Conservation (phyloP, 2,888 invertebrate genomes). For the Diarsia mendica region DNA sequence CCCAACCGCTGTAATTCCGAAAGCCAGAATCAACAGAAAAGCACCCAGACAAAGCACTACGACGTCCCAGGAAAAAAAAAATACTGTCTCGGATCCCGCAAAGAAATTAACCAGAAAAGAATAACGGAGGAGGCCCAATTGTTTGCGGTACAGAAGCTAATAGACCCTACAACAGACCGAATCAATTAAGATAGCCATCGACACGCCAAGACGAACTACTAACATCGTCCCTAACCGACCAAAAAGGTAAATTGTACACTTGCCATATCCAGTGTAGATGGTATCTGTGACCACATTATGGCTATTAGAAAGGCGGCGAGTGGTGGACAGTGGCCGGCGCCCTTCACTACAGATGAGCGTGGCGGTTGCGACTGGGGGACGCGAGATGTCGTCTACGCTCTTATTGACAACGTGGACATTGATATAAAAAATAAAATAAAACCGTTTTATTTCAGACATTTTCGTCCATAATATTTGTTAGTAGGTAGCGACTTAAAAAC, state of each 20-base stretch:
- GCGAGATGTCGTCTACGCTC: not conserved
- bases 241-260: conserved; percentile 34
- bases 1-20: no score
- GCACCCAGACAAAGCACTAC: no score
- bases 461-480: no score
- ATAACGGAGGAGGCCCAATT: no score
- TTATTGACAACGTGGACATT: no score
- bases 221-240: conserved; percentile 10
- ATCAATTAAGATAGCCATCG: not conserved
- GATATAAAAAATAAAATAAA: no score
- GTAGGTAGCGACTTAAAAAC: no score
- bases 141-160: not conserved
- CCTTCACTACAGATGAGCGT: conserved; percentile 65
- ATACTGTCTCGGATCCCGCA: no score
- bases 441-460: no score
- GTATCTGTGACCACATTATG: conserved; percentile 51
- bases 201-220: not conserved
- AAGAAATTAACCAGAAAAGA: no score
- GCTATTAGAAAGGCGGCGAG: conserved; percentile 71
- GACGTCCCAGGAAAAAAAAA: no score
- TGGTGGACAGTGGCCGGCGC: conserved; percentile 59
- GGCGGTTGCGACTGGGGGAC: not conserved
- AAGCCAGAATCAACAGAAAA: no score
- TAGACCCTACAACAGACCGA: not conserved
- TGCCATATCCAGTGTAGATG: conserved; percentile 46